Conservation (phyloP, 2,888 invertebrate species). For the Cantharis rufa region DNA sequence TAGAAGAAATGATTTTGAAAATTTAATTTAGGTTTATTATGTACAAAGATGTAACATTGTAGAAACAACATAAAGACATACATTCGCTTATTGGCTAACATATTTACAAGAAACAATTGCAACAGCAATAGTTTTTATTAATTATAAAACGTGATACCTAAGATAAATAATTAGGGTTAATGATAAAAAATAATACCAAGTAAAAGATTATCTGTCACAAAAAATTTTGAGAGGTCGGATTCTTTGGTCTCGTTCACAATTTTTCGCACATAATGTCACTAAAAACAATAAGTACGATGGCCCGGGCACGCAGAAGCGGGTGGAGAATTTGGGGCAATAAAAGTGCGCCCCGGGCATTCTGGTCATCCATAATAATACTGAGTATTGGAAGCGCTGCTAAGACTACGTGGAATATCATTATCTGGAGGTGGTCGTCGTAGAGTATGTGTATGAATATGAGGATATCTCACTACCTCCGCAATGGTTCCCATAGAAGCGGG, state of each 20-base stretch:
- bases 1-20: background rate
- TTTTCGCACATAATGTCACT: conserved; percentile 40
- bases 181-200: background rate
- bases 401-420: conserved; percentile 63
- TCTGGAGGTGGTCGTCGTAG: conserved; percentile 53
- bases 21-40: conserved; percentile 35
- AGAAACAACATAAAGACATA: conserved; percentile 40
- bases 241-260: conserved; percentile 48
- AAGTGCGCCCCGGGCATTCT: conserved; percentile 50
- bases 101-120: conserved; percentile 13
- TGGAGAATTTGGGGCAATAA: conserved; percentile 42
- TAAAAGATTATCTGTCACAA: conserved; percentile 26
- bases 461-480: conserved; percentile 53
- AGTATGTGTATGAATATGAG: conserved; percentile 48
- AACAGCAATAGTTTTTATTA: conserved; percentile 2
- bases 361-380: conserved; percentile 81
- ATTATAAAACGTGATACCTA: background rate
- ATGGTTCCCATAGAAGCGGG: conserved; percentile 48
- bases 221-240: conserved; percentile 39
- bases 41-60: conserved; percentile 41
- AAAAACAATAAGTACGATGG: conserved; percentile 55
- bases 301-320: conserved; percentile 51
- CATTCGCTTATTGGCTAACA: conserved; percentile 5
- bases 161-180: background rate
- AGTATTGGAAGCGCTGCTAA: conserved; percentile 67